Evolutionary conservation across 53 echinoderm and acorn worm genomes (phyloP).

Genomic region (Temnopleurus reevesii): DNA sequence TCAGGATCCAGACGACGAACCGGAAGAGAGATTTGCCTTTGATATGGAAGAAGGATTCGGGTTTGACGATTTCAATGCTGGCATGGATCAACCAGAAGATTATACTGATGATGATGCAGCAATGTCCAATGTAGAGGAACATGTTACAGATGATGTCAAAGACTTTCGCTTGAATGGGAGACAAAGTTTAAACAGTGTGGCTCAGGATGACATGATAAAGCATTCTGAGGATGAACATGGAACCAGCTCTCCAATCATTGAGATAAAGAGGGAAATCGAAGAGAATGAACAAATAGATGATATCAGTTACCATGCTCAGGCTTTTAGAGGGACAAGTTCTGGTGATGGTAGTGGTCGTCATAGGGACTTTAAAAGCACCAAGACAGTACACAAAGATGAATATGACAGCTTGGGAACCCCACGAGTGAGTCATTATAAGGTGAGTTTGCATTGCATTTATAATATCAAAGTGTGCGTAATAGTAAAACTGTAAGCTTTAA

Average conservation of each 20-base stretch:
- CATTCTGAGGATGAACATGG: not conserved
- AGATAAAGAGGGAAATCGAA: not conserved
- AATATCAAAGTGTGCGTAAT: too few relatives aligned
- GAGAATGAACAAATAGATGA: not conserved
- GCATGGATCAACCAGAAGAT: not conserved
- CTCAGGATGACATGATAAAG: not conserved
- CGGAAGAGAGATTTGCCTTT: constrained; percentile 52
- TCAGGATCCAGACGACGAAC: not conserved
- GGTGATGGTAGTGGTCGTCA: not conserved
- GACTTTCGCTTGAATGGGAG: not conserved
- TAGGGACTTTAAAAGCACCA: not conserved
- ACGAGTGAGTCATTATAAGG: not conserved
- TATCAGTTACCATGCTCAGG: not conserved
- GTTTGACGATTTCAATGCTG: constrained; percentile 24
- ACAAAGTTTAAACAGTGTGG: not conserved
- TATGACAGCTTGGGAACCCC: not conserved
- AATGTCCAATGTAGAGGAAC: not conserved
- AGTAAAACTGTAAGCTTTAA: too few relatives aligned
- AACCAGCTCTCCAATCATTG: not conserved
- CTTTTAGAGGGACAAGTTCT: not conserved
- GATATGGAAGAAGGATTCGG: constrained; percentile 55
- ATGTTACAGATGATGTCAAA: not conserved
- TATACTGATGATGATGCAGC: not conserved
- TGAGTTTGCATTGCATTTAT: too few relatives aligned
- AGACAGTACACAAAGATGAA: not conserved